Evolutionary conservation across 2,888 invertebrate species (phyloP).

Genomic region (Aphrophora alni): DNA sequence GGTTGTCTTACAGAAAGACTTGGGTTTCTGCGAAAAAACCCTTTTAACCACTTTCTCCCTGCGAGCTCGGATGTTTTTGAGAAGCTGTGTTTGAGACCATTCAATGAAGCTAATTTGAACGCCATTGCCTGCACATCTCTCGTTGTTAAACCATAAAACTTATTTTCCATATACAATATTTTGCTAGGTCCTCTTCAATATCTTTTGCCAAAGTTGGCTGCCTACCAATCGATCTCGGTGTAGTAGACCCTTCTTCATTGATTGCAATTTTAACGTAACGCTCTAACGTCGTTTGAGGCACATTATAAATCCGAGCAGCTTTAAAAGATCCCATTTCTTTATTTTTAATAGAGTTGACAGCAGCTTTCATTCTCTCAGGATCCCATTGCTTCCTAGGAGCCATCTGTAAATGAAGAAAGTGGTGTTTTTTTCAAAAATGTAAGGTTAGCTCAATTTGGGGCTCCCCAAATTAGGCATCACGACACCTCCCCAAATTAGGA

Average conservation of each 20-base stretch:
- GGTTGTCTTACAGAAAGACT: conserved; percentile 37
- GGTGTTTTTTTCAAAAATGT: background rate
- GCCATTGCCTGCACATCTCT: conserved; percentile 26
- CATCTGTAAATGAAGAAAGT: background rate
- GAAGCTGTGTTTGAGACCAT: background rate
- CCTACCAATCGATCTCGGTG: conserved; percentile 15
- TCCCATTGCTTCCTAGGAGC: conserved; percentile 25
- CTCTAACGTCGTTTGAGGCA: conserved; percentile 20
- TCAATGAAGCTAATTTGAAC: background rate
- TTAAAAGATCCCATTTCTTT: too few species aligned
- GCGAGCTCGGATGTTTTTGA: background rate
- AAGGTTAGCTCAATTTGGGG: background rate
- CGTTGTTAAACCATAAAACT: too few species aligned
- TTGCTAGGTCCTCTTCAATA: conserved; percentile 23
- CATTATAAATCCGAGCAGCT: background rate
- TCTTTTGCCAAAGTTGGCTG: conserved; percentile 21
- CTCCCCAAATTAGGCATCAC: background rate
- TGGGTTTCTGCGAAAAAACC: conserved; percentile 38
- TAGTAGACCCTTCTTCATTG: conserved; percentile 12
- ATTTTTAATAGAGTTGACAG: conserved; percentile 7
- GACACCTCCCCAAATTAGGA: background rate
- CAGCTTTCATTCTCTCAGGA: background rate
- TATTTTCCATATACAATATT: conserved; percentile 34
- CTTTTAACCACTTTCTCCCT: conserved; percentile 29
- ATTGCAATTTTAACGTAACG: conserved; percentile 17